A percentile compares a stretch with the other conserved stretches of the same genome.
These are phyloP conservation scores for Turnix velox DNA, from an alignment of 2,113 vertebrate genomes.

Conservation along the genomic window DNA sequence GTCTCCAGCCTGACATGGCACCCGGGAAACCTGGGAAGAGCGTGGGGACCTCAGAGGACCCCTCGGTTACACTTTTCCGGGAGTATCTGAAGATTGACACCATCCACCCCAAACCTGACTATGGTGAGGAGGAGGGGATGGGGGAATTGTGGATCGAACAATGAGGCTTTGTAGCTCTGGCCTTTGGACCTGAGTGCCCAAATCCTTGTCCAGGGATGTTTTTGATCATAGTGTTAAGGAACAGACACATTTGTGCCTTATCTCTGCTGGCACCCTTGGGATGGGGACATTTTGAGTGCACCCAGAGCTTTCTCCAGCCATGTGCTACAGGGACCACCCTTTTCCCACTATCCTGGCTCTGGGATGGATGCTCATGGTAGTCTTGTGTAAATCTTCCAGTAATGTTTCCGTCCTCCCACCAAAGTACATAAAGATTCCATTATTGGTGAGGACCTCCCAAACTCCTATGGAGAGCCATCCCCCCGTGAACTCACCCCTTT, in stretches of 20 bases:
- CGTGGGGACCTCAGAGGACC: constrained; percentile 71
- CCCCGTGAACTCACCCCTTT: neutral
- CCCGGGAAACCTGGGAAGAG: neutral
- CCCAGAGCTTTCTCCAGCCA: neutral
- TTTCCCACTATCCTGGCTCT: neutral
- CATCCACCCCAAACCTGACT: constrained; percentile 90
- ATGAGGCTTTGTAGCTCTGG: accelerated
- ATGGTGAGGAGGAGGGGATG: constrained; percentile 74
- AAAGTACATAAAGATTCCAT: neutral
- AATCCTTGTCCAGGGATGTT: neutral
- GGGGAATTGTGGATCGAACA: neutral
- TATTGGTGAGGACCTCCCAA: neutral
- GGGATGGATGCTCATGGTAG: neutral
- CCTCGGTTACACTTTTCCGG: constrained; percentile 86
- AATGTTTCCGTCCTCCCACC: neutral
- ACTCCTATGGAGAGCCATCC: neutral
- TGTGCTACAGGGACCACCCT: accelerated
- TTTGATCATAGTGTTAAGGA: neutral
- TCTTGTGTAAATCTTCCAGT: accelerated
- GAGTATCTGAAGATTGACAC: constrained; percentile 88
- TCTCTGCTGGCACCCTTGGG: neutral
- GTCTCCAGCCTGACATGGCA: constrained; percentile 6
- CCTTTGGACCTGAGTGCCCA: neutral
- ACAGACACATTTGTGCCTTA: neutral
- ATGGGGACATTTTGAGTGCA: neutral